phyloP scores from a whole-genome alignment of 2,797 vertebrate species.

The Protosalanx chinensis region DNA sequence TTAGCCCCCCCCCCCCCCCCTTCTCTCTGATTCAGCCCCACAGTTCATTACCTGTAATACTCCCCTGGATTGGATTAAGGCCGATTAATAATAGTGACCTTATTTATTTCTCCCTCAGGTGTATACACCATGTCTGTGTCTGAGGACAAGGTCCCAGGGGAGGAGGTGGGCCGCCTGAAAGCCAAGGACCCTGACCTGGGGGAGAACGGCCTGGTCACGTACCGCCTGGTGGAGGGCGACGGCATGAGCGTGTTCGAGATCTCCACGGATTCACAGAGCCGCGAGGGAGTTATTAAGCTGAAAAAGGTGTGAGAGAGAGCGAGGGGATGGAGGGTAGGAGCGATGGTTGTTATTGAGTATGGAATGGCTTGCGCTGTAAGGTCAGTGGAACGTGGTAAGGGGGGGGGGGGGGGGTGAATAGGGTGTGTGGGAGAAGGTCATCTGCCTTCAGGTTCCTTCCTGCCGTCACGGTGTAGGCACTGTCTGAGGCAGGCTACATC shows the following conservation, averaged over 20 bases:
- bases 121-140: conserved; percentile 84
- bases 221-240: conserved; percentile 89
- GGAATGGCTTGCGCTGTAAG: background rate
- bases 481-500: too few relatives aligned
- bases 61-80: too few relatives aligned
- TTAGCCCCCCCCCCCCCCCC: background rate
- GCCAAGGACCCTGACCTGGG: conserved; percentile 93
- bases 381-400: background rate
- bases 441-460: background rate
- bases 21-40: background rate
- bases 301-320: conserved; percentile 80
- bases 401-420: background rate
- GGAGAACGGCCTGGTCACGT: conserved; percentile 91
- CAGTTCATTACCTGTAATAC: too few relatives aligned
- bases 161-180: conserved; percentile 85
- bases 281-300: conserved; percentile 92
- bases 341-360: background rate
- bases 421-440: background rate
- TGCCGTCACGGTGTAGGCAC: background rate
- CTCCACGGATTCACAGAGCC: conserved; percentile 89
- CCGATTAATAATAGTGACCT: background rate
- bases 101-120: conserved; percentile 56
- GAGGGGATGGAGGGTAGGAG: background rate
- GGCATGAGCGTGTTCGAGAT: conserved; percentile 88
- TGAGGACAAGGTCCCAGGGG: conserved; percentile 79